These are phyloP conservation scores for Campylomormyrus numenius DNA, from an alignment of 2,113 vertebrate species.

Conservation along the genomic window DNA sequence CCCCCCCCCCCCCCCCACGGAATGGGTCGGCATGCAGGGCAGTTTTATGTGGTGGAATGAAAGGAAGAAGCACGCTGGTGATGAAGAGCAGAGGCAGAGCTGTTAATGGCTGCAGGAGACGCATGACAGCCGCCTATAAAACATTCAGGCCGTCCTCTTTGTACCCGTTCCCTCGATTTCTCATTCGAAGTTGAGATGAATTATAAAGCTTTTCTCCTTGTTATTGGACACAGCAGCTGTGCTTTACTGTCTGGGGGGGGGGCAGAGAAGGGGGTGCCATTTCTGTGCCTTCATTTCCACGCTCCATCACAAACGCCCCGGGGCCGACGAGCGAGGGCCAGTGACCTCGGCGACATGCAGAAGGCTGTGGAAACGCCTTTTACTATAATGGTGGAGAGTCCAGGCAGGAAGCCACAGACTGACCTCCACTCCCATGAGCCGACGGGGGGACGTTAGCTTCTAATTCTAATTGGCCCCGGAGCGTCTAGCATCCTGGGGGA, in stretches of 20 bases:
- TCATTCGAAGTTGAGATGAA: not conserved
- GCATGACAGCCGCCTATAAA: not conserved
- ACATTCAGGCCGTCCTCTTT: not conserved
- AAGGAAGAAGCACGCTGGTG: not conserved
- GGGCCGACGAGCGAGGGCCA: conserved; percentile 41
- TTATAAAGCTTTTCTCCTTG: not conserved
- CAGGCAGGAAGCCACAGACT: conserved; percentile 48
- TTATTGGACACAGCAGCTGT: not conserved
- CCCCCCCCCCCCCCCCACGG: too few species aligned
- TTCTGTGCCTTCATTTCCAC: not conserved
- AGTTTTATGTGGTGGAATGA: not conserved
- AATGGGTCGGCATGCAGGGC: too few species aligned
- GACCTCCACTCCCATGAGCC: conserved; percentile 38
- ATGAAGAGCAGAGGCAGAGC: not conserved
- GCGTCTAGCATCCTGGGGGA: not conserved
- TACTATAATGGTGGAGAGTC: conserved; percentile 45
- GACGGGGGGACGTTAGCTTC: conserved; percentile 30
- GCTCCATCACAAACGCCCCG: not conserved
- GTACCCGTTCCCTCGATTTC: not conserved
- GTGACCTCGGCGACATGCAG: conserved; percentile 60
- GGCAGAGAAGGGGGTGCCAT: not conserved
- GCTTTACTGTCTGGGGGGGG: not conserved
- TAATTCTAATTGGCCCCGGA: conserved; percentile 24
- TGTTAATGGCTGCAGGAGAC: not conserved
- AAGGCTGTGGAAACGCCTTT: conserved; percentile 54